Evolutionary conservation across 2,888 invertebrate species (phyloP).

Genomic region (Acrobasis repandana): DNA sequence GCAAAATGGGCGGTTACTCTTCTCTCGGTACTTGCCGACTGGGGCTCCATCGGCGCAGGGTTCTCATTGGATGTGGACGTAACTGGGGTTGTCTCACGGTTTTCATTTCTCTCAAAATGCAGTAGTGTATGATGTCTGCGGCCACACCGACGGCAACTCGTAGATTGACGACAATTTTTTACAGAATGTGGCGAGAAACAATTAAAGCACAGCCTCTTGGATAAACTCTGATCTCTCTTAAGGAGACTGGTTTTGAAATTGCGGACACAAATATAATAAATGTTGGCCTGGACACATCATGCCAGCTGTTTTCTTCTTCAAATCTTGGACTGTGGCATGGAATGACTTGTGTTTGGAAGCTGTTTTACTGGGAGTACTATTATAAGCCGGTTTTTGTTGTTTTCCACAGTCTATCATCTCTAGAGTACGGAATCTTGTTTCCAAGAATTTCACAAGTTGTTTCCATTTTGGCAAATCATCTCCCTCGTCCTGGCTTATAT

Average conservation of each 20-base stretch:
- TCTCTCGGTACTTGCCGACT: background rate
- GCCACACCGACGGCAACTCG: slow-evolving; percentile 30
- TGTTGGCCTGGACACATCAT: background rate
- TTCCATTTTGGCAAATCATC: slow-evolving; percentile 29
- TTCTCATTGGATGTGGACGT: background rate
- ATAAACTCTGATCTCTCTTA: slow-evolving; percentile 24
- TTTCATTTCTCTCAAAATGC: slow-evolving; percentile 25
- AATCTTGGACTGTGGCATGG: slow-evolving; percentile 18
- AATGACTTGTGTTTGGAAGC: slow-evolving; percentile 4
- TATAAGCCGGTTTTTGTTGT: background rate
- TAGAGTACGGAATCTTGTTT: slow-evolving; percentile 28
- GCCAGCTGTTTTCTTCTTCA: background rate
- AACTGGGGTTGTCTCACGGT: background rate
- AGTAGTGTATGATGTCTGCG: slow-evolving; percentile 32
- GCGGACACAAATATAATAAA: slow-evolving; percentile 17
- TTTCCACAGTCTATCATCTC: slow-evolving; percentile 21
- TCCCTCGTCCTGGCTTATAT: too few species aligned
- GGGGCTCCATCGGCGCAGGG: background rate
- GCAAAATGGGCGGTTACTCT: background rate
- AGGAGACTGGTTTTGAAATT: slow-evolving; percentile 21
- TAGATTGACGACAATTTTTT: slow-evolving; percentile 25
- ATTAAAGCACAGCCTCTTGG: slow-evolving; percentile 25
- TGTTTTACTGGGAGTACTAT: background rate
- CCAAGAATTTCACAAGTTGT: slow-evolving; percentile 28
- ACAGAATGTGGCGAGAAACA: slow-evolving; percentile 25